Percentiles rank a stretch among this genome's conserved stretches.
Conservation (phyloP, 2,888 invertebrate genomes). For the Anoplius nigerrimus region DNA sequence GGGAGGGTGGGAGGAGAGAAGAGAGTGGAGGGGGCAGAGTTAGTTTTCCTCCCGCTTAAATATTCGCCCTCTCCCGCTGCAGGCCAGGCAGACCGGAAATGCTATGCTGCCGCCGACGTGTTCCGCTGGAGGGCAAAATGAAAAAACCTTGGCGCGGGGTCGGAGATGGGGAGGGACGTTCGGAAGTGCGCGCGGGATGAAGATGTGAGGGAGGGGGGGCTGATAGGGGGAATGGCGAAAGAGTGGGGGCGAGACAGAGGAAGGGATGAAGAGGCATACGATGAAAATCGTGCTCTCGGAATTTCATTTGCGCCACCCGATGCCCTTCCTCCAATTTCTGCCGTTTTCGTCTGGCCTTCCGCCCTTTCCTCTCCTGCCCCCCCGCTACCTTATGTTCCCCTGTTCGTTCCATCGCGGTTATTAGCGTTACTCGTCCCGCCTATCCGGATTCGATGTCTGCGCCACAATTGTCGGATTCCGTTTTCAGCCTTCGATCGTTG, state of each 20-base stretch:
- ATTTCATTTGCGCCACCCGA: conserved; percentile 34
- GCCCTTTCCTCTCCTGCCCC: no score
- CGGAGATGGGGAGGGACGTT: no score
- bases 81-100: conserved; percentile 35
- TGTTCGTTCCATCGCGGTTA: no score
- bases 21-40: conserved; percentile 10
- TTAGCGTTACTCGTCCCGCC: no score
- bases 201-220: neutral
- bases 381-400: no score
- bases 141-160: conserved; percentile 13
- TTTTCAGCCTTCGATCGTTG: no score
- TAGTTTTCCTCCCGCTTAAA: conserved; percentile 39
- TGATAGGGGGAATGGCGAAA: neutral
- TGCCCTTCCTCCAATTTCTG: neutral
- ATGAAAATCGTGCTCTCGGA: conserved; percentile 36
- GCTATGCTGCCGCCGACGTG: conserved; percentile 32
- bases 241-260: neutral
- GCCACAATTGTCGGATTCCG: no score
- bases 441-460: no score
- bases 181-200: neutral
- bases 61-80: conserved; percentile 29
- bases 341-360: no score
- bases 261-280: neutral
- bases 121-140: conserved; percentile 25
- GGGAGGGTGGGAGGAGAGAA: neutral